Evolutionary conservation across 2,797 vertebrate genomes (phyloP).

Genomic region (Sebastolobus altivelis): DNA sequence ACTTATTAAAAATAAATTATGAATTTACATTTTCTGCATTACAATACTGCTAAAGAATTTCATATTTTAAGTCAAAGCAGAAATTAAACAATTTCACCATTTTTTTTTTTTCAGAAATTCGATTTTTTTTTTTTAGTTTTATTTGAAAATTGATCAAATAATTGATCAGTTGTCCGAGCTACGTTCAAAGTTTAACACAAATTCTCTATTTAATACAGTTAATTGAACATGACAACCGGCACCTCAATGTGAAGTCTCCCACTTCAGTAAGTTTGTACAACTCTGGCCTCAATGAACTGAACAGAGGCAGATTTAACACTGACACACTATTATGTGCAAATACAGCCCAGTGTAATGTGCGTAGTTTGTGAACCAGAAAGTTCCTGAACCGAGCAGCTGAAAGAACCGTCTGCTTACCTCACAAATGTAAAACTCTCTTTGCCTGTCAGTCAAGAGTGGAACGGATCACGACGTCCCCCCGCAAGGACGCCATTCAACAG

Average conservation of each 20-base stretch:
- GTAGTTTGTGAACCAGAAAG: conserved; percentile 12
- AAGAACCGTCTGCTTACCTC: conserved; percentile 1
- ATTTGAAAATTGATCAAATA: conserved; percentile 10
- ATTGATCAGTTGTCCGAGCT: conserved; percentile 14
- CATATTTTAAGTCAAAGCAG: background rate
- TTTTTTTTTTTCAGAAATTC: conserved; percentile 1
- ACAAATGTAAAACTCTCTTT: conserved; percentile 1
- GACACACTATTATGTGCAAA: conserved; percentile 44
- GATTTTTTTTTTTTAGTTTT: conserved; percentile 8
- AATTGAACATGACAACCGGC: conserved; percentile 21
- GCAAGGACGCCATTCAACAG: background rate
- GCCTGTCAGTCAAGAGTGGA: conserved; percentile 5
- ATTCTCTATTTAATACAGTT: conserved; percentile 9
- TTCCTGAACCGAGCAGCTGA: conserved; percentile 23
- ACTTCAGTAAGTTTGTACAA: conserved; percentile 18
- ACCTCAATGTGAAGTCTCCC: conserved; percentile 4
- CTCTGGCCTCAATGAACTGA: conserved; percentile 8
- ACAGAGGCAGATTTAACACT: conserved; percentile 31
- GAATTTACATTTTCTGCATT: conserved; percentile 4
- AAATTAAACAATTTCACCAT: background rate
- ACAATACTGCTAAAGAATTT: conserved; percentile 18
- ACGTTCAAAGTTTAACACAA: conserved; percentile 47
- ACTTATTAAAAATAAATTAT: background rate
- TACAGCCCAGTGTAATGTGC: conserved; percentile 51
- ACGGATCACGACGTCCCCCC: background rate